These are phyloP conservation scores for Pseudomyrmex gracilis DNA, from an alignment of 1,140 invertebrate species.

Conservation along the genomic window DNA sequence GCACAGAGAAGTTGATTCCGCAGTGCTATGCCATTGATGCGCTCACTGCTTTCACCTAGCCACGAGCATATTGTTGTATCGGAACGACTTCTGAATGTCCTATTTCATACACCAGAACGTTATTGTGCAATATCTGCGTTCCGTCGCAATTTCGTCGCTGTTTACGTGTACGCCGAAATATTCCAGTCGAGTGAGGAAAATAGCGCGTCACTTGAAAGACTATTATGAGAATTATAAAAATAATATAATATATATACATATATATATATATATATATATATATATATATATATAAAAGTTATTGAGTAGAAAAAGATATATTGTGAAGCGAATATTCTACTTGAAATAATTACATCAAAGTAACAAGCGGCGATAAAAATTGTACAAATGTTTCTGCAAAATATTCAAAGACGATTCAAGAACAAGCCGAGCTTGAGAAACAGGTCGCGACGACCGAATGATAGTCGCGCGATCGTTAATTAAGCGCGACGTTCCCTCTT, in stretches of 20 bases:
- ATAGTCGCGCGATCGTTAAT: constrained; percentile 47
- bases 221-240: no score
- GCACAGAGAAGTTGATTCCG: no score
- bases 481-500: background rate
- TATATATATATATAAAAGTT: no score
- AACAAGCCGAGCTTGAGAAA: background rate
- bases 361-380: background rate
- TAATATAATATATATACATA: no score
- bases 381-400: background rate
- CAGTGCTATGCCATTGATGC: background rate
- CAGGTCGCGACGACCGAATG: constrained; percentile 25
- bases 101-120: background rate
- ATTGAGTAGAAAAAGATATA: no score
- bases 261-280: no score
- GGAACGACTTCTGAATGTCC: constrained; percentile 13
- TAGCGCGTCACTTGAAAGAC: constrained; percentile 4
- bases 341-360: background rate
- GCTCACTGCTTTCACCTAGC: constrained; percentile 39
- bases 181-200: background rate
- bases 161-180: background rate
- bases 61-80: constrained; percentile 19
- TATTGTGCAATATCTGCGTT: constrained; percentile 56
- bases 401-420: background rate
- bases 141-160: constrained; percentile 9
- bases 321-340: no score